A percentile compares a stretch with the other conserved stretches of the same genome.
Evolutionary conservation across 2,888 invertebrate genomes (phyloP).

Genomic region (Leistus spinibarbis): DNA sequence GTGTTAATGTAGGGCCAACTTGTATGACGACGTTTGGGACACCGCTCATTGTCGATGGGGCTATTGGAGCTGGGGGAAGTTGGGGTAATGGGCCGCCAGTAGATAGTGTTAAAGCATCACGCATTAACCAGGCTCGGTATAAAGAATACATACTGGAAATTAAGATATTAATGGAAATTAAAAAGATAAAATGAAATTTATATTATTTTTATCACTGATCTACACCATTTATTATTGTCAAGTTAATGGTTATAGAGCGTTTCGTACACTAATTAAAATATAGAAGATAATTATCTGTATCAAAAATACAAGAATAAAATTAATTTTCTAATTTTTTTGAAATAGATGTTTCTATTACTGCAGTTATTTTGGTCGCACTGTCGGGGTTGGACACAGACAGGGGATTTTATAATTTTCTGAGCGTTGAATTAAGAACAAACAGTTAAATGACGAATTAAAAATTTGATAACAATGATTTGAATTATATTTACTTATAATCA

Average conservation of each 20-base stretch:
- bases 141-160: conserved; percentile 55
- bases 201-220: not conserved
- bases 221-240: not conserved
- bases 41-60: conserved; percentile 41
- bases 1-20: conserved; percentile 66
- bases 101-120: conserved; percentile 44
- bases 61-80: conserved; percentile 42
- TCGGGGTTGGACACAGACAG: too few species aligned
- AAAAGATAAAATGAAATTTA: not conserved
- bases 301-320: too few species aligned
- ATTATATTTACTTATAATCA: not conserved
- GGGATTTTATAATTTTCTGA: too few species aligned
- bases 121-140: conserved; percentile 57
- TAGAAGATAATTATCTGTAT: not conserved
- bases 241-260: not conserved
- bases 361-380: too few species aligned
- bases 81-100: conserved; percentile 47
- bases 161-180: not conserved
- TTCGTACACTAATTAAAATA: not conserved
- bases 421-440: too few species aligned
- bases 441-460: too few species aligned
- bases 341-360: too few species aligned
- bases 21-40: conserved; percentile 67
- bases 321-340: too few species aligned
- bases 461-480: not conserved